These are phyloP conservation scores for Corynorhinus townsendii DNA, from an alignment of 2,113 vertebrate genomes.

Conservation along the genomic window DNA sequence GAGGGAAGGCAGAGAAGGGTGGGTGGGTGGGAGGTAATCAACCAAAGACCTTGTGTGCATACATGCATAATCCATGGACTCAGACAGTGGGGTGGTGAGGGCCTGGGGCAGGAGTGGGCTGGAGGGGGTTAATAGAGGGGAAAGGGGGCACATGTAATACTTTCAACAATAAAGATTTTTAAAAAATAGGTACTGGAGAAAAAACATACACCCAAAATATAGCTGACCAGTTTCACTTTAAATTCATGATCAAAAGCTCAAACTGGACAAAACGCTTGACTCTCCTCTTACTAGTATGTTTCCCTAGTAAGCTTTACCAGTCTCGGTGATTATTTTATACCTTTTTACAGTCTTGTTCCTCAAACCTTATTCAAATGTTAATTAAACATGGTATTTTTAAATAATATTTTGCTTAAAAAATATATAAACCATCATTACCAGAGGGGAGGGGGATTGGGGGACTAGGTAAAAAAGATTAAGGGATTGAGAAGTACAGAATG, in stretches of 20 bases:
- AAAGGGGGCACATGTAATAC: too few species aligned
- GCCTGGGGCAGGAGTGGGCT: too few species aligned
- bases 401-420: not conserved
- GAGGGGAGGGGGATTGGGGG: not conserved
- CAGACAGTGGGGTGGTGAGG: too few species aligned
- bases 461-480: not conserved
- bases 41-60: too few species aligned
- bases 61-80: too few species aligned
- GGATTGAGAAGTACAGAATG: not conserved
- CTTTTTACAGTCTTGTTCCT: not conserved
- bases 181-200: not conserved
- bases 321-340: not conserved
- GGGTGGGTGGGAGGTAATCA: too few species aligned
- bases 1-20: too few species aligned
- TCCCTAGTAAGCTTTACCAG: not conserved
- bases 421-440: not conserved
- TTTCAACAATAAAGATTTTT: too few species aligned
- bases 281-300: not conserved
- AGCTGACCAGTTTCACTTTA: not conserved
- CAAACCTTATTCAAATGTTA: not conserved
- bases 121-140: too few species aligned
- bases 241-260: not conserved
- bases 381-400: not conserved
- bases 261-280: not conserved
- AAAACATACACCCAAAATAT: not conserved